These are phyloP conservation scores for Chorisops tibialis DNA, from an alignment of 2,888 invertebrate genomes.

Conservation along the genomic window DNA sequence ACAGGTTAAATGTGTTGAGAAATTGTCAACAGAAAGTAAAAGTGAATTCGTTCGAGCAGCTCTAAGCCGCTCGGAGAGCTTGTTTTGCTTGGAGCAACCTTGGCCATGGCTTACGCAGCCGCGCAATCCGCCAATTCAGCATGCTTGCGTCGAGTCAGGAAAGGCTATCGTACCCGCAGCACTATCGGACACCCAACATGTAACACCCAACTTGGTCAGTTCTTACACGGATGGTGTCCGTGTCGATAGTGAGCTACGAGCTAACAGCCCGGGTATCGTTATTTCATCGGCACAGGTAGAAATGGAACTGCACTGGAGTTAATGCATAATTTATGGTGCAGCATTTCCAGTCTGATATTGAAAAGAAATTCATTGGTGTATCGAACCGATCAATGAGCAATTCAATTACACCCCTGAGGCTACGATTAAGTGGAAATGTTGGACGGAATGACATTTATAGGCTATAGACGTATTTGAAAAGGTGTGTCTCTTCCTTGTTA, in stretches of 20 bases:
- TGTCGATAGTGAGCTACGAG: no score
- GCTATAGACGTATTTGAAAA: neutral
- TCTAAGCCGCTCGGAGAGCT: neutral
- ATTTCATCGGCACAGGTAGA: no score
- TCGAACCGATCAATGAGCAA: neutral
- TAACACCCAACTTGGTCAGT: no score
- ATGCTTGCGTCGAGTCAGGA: neutral
- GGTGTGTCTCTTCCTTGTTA: constrained; percentile 19
- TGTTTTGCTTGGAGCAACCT: constrained; percentile 9
- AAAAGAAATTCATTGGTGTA: no score
- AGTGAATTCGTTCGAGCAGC: neutral
- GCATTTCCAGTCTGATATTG: no score
- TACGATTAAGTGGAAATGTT: constrained; percentile 9
- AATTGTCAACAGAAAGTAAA: constrained; percentile 13
- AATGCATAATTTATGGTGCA: no score
- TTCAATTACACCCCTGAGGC: neutral
- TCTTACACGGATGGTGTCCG: no score
- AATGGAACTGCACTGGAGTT: no score
- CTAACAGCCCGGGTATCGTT: no score
- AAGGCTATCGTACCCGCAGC: constrained; percentile 2
- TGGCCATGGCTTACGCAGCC: constrained; percentile 21
- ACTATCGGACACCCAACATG: no score
- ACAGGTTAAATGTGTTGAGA: neutral
- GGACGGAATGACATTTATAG: neutral
- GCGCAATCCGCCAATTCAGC: neutral